These are phyloP conservation scores for Micrasema minimum DNA, from an alignment of 1,140 invertebrate genomes.

Conservation along the genomic window DNA sequence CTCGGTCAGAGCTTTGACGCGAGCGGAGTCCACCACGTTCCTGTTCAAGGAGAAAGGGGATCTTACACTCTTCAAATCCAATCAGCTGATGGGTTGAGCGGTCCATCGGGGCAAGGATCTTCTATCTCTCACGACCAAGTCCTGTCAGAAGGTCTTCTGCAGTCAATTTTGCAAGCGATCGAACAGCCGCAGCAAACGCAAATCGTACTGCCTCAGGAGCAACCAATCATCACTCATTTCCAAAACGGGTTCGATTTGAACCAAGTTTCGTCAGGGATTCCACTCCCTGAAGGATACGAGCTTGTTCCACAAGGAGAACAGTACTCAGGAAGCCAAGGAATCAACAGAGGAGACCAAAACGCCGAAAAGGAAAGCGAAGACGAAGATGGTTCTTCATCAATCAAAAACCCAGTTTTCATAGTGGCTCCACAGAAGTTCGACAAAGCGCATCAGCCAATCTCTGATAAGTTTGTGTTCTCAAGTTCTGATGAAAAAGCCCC, in stretches of 20 bases:
- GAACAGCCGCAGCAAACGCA: slow-evolving; percentile 68
- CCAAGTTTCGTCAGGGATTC: slow-evolving; percentile 61
- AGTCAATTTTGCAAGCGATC: slow-evolving; percentile 80
- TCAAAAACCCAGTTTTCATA: slow-evolving; percentile 58
- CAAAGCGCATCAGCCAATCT: slow-evolving; percentile 48
- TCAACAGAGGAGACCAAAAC: slow-evolving; percentile 55
- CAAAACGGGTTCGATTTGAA: slow-evolving; percentile 46
- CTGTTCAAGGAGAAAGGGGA: slow-evolving; percentile 70
- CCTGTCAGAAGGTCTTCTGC: slow-evolving; percentile 78
- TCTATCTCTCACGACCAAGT: slow-evolving; percentile 76
- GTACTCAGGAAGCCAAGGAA: slow-evolving; percentile 53
- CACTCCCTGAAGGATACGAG: slow-evolving; percentile 51
- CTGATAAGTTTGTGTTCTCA: slow-evolving; percentile 39
- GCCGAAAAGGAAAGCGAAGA: slow-evolving; percentile 56
- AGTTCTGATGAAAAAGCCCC: slow-evolving; percentile 43
- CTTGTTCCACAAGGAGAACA: slow-evolving; percentile 52
- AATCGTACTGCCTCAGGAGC: slow-evolving; percentile 39
- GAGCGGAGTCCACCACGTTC: slow-evolving; percentile 66
- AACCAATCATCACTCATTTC: slow-evolving; percentile 37
- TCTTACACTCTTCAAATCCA: slow-evolving; percentile 81
- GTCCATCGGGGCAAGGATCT: slow-evolving; percentile 59
- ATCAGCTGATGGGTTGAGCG: slow-evolving; percentile 66
- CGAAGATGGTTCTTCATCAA: slow-evolving; percentile 59
- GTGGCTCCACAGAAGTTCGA: slow-evolving; percentile 58
- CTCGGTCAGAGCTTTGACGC: slow-evolving; percentile 53